Conservation (phyloP, 2,113 vertebrate genomes). For the Stigmatopora nigra region DNA sequence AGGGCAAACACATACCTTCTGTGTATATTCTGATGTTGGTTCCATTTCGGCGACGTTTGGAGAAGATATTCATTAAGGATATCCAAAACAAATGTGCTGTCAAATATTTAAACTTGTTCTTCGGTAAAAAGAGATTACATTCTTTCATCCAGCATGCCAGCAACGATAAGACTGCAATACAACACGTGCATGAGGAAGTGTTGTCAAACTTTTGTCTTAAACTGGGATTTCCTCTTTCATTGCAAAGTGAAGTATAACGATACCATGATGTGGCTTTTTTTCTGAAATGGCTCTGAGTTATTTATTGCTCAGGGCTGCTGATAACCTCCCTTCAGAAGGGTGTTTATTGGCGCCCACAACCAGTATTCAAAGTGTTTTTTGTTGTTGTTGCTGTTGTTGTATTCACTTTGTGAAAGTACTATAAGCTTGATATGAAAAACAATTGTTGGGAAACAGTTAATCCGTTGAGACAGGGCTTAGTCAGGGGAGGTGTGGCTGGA, state of each 20-base stretch:
- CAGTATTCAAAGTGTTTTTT: too few species aligned
- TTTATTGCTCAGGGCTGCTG: background rate
- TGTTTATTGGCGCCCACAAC: background rate
- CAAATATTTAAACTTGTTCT: background rate
- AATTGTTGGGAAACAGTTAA: background rate
- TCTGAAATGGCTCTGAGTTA: background rate
- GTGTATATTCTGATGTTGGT: conserved; percentile 3
- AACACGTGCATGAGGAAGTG: conserved; percentile 47
- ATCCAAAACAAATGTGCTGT: background rate
- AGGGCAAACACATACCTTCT: conserved; percentile 25
- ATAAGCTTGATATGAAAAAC: background rate
- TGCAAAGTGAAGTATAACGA: conserved; percentile 9
- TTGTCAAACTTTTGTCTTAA: conserved; percentile 31
- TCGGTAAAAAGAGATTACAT: background rate
- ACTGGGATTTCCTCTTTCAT: conserved; percentile 54
- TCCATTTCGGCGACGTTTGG: conserved; percentile 22
- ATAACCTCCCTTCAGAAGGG: background rate
- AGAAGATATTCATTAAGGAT: background rate
- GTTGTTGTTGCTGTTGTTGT: too few species aligned
- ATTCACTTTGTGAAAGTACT: background rate
- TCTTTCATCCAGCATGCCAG: background rate
- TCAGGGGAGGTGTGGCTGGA: background rate
- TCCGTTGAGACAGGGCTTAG: background rate
- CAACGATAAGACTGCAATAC: background rate
- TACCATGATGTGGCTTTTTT: background rate